Evolutionary conservation across 2,113 vertebrate species (phyloP).

Genomic region (Smithornis capensis): DNA sequence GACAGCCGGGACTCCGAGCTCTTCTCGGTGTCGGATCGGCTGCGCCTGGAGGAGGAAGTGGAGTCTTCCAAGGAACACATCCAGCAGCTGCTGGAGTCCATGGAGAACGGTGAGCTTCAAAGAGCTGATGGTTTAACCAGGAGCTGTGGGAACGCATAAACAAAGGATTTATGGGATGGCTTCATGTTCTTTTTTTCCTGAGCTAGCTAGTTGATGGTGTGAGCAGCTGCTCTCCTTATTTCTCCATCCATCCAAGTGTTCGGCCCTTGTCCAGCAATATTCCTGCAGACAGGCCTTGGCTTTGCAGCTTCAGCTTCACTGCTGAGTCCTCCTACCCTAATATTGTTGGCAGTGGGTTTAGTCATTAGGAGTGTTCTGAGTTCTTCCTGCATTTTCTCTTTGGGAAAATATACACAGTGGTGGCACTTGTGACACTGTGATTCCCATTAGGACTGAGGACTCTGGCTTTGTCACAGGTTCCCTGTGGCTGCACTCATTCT

Average conservation of each 20-base stretch:
- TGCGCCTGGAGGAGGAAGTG: conserved; percentile 86
- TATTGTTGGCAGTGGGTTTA: rapidly evolving
- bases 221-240: conserved; percentile 11
- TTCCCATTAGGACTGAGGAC: rapidly evolving
- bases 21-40: conserved; percentile 83
- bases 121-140: neutral
- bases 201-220: neutral
- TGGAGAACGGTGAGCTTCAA: conserved; percentile 86
- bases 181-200: neutral
- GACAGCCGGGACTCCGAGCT: conserved; percentile 89
- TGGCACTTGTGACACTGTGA: neutral
- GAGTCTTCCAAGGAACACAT: conserved; percentile 84
- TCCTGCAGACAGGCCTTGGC: neutral
- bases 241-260: neutral
- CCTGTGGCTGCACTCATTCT: neutral
- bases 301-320: neutral
- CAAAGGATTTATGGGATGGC: neutral
- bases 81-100: conserved; percentile 84
- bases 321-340: neutral
- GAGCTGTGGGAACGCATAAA: neutral
- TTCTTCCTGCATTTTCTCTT: neutral
- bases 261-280: neutral
- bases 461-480: neutral
- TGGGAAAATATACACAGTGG: rapidly evolving
- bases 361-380: neutral